Percentiles rank a stretch among this genome's conserved stretches.
Conservation (phyloP, 2,797 vertebrate species). For the Lithobates pipiens region DNA sequence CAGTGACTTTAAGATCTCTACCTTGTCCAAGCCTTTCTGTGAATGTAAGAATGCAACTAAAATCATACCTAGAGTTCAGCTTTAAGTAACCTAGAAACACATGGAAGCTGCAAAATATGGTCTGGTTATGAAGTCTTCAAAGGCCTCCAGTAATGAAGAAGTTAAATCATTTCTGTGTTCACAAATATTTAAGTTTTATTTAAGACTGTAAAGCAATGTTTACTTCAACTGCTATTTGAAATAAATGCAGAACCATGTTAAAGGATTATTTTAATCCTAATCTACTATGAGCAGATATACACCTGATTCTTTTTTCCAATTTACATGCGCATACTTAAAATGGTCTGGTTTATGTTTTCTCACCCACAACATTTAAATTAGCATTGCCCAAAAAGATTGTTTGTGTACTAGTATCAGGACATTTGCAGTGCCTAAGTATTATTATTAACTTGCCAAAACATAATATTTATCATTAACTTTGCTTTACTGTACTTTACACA, state of each 20-base stretch:
- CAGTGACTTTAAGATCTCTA: too few species aligned
- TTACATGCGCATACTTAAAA: neutral
- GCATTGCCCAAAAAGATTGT: neutral
- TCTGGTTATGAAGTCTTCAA: neutral
- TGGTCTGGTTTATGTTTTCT: neutral
- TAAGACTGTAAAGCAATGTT: neutral
- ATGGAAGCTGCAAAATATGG: neutral
- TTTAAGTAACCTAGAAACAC: too few species aligned
- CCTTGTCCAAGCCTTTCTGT: too few species aligned
- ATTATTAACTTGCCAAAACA: neutral
- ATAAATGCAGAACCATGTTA: neutral
- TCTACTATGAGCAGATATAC: neutral
- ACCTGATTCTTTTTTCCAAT: neutral
- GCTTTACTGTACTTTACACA: neutral
- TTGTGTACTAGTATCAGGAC: neutral
- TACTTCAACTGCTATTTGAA: neutral
- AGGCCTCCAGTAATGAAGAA: neutral
- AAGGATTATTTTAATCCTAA: neutral
- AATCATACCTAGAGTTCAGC: too few species aligned
- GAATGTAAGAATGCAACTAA: too few species aligned
- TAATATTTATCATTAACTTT: neutral
- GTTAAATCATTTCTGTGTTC: neutral
- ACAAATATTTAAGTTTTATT: neutral
- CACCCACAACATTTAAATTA: neutral
- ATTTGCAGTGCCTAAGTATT: neutral